Evolutionary conservation across 1,140 invertebrate species (phyloP), one percentile per base, ranked within the genome.

Genomic region (Cepaea nemoralis): DNA sequence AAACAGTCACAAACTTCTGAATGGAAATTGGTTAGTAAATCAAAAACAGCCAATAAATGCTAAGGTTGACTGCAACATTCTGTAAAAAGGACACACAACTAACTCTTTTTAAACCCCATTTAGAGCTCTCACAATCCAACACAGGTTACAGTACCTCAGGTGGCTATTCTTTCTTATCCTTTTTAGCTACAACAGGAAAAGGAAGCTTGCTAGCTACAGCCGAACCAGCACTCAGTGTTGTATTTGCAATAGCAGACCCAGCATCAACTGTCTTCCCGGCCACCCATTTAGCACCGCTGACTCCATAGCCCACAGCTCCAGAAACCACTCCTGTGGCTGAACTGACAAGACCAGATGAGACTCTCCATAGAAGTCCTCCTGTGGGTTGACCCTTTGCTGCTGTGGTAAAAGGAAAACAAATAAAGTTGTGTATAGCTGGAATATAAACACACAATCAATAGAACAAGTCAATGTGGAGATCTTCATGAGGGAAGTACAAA

Each of bases 221-320:
- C 22, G 85, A 77, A 24, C 89, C 88, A 27, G 87, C 88, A 84
- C 86, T 85, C 42, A 87, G 85, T 73, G 86, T 86, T 75, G 84
- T 82, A 63, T 85, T 87, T 14, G 85, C 88, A 6, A 90, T 89
- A 37, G 88, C 82, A n/a, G 86, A 77, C 8, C 89, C 89, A 37
- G 88, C 89, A 81, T 88, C 87, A 71, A 89, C 88, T 55, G 88
- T 87, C 77, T 91, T 91, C n/a, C 87, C 88, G 6, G 90, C 90
- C 0, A 89, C 90, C 90, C 90, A 91, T 66, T 89, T 90, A 3
- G 90, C 89, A 19, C 90, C 86, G 24, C 89, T 88, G 0, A 90
- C 86, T 22, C 90, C 88, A 19, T 88, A 84, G 0, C 90, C 89
- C 24, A 91, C 89, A 33, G 88, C 90, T n/a, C 88, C 86, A 33